Evolutionary conservation across 2,113 vertebrate species (phyloP), one percentile per base, ranked within the genome.

Genomic region (Indri indri): DNA sequence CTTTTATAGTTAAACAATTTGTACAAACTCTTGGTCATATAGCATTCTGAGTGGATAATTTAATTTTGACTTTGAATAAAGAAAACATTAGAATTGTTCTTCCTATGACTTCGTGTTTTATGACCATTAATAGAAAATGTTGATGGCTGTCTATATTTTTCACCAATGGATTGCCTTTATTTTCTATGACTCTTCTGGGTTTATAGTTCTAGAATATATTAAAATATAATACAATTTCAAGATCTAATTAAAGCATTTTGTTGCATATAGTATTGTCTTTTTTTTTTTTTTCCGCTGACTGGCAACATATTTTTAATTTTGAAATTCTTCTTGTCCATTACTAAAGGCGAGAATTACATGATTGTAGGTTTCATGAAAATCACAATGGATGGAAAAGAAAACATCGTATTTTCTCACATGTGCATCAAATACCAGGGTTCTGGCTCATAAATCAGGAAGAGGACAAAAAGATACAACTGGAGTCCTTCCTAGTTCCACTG

Each of bases 371-470:
- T 96, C 30, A 76, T 2, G 66, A 95, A 96, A 84, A 40, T 81
- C 63, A 81, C 42, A 83, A 89, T 93, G 83, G 40, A 76, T 93
- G 30, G 83, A 81, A 93, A 83, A 66, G 16, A 61, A 84, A 96
- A 87, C 81, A 85, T 71, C 96, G 14, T 81, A 66, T 90, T 97
- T 98, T 87, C 66, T 97, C 82, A 76, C 97, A 97, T 97, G 82
- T 98, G 92, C 84, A 95, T 97, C 59, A 98, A 98, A 98, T 98
- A 98, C 96, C 98, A 98, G 94, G 65, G 17, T 97, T 98, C 97
- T 98, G 98, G 97, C 96, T 98, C 65, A 93, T 90, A 54, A 95
- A 96, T 93, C 87, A 97, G 90, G 92, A 98, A 98, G 95, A 96
- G 73, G 70, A 92, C 97, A 97, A 97, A 96, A 98, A 98, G 95